Conservation (phyloP, 2,113 vertebrate species). For the Python bivittatus region DNA sequence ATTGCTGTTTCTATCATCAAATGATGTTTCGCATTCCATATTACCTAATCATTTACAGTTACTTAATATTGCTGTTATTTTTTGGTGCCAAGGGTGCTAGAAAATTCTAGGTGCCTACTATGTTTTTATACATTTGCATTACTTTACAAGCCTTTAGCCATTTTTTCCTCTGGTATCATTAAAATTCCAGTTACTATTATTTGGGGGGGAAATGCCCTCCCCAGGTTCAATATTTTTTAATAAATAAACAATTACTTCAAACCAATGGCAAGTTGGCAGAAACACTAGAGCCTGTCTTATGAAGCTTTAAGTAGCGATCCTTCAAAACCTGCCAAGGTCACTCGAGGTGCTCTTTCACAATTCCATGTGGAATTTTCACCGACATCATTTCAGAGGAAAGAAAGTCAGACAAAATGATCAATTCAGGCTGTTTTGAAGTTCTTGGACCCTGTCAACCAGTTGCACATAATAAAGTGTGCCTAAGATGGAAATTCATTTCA, state of each 20-base stretch:
- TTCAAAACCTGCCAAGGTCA: not conserved
- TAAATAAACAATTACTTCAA: not conserved
- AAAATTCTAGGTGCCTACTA: not conserved
- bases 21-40: not conserved
- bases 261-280: not conserved
- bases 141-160: not conserved
- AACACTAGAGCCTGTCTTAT: not conserved
- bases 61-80: not conserved
- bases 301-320: not conserved
- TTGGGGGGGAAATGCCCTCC: not conserved
- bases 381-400: not conserved
- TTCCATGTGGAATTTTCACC: not conserved
- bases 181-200: not conserved
- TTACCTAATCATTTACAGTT: not conserved
- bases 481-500: not conserved
- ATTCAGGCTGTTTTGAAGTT: not conserved
- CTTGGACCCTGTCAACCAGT: not conserved
- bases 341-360: not conserved
- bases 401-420: not conserved
- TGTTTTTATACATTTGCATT: not conserved
- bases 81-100: not conserved
- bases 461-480: not conserved
- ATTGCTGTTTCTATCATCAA: not conserved
- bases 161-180: not conserved
- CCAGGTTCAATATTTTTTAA: not conserved